Percentiles rank a stretch among this genome's conserved stretches.
These are phyloP conservation scores for Drosophila funebris DNA, from an alignment of 1,140 invertebrate genomes.

Conservation along the genomic window DNA sequence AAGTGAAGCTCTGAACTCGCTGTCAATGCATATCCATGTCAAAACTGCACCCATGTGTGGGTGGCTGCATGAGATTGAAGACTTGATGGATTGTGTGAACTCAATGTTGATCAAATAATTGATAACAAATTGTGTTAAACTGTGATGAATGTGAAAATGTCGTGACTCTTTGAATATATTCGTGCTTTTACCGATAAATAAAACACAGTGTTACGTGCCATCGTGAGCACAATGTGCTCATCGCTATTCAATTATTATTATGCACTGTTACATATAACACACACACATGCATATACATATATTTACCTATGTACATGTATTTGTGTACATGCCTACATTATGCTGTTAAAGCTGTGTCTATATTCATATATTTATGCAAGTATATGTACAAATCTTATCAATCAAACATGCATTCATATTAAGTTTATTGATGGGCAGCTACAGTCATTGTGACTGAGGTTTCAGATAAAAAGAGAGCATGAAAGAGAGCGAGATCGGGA, in stretches of 20 bases:
- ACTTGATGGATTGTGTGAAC: background rate
- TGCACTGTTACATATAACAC: background rate
- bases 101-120: background rate
- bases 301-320: background rate
- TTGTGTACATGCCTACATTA: background rate
- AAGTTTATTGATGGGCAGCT: background rate
- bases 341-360: background rate
- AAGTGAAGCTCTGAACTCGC: slow-evolving; percentile 46
- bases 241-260: background rate
- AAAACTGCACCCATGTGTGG: background rate
- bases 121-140: background rate
- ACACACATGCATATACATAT: background rate
- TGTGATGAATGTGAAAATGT: background rate
- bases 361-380: background rate
- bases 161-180: background rate
- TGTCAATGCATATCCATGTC: slow-evolving; percentile 13
- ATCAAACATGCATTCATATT: background rate
- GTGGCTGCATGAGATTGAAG: background rate
- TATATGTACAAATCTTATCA: background rate
- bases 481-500: background rate
- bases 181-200: background rate
- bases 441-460: background rate
- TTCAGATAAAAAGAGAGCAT: background rate
- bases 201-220: background rate
- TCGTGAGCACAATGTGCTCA: background rate